These are phyloP conservation scores for Guaruba guarouba DNA, from an alignment of 2,113 vertebrate genomes.

Conservation along the genomic window DNA sequence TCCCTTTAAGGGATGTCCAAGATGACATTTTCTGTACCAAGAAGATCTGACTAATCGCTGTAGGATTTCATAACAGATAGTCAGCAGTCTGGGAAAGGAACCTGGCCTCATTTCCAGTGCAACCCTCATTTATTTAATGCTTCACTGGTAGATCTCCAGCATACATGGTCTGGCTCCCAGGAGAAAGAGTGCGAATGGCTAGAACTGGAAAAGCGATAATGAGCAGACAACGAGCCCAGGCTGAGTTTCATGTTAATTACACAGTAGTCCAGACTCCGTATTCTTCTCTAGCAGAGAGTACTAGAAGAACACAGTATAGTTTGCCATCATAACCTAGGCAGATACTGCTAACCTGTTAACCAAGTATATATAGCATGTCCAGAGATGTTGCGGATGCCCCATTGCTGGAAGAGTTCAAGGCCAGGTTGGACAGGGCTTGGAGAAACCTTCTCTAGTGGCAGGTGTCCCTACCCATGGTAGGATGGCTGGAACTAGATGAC, in stretches of 20 bases:
- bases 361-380: background rate
- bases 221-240: accelerated
- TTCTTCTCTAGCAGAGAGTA: background rate
- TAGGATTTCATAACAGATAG: slow-evolving; percentile 25
- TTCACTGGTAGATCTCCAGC: background rate
- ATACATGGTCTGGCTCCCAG: background rate
- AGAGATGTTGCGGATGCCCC: background rate
- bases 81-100: slow-evolving; percentile 30
- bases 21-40: background rate
- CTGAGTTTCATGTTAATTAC: background rate
- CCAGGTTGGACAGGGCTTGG: background rate
- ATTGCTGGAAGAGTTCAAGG: background rate
- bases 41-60: slow-evolving; percentile 27
- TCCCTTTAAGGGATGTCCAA: slow-evolving; percentile 4
- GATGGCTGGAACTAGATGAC: background rate
- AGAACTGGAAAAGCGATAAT: background rate
- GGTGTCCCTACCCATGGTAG: background rate
- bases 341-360: background rate
- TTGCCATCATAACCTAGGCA: background rate
- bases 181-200: background rate
- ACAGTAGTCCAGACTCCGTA: background rate
- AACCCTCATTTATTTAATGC: background rate
- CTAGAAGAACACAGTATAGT: background rate
- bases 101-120: slow-evolving; percentile 19
- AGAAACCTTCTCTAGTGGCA: background rate